A percentile compares a stretch with the other conserved stretches of the same genome.
These are phyloP conservation scores for Zaprionus ornatus DNA, from an alignment of 1,140 invertebrate genomes.

Conservation along the genomic window DNA sequence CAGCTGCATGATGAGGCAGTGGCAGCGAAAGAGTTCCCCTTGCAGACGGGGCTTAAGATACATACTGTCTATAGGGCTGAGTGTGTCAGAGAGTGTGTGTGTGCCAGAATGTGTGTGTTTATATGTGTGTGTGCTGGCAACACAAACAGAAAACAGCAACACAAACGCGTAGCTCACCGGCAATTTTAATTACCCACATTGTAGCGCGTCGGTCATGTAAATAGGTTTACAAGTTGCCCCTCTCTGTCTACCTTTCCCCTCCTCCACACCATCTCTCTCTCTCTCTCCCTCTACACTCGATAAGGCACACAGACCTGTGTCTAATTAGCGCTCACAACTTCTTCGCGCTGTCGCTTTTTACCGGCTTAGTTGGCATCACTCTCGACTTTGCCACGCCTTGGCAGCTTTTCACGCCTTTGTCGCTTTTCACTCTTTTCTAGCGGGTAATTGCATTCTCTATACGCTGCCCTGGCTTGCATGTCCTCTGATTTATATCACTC, in stretches of 20 bases:
- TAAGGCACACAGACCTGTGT: neutral
- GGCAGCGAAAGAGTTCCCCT: neutral
- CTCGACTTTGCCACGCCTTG: neutral
- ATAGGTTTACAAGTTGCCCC: slow-evolving; percentile 30
- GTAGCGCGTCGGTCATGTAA: slow-evolving; percentile 55
- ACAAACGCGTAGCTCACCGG: slow-evolving; percentile 43
- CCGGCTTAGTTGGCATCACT: neutral
- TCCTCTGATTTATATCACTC: slow-evolving; percentile 52
- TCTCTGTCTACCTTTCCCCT: neutral
- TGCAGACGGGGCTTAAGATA: neutral
- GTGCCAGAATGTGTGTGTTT: neutral
- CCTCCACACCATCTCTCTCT: neutral
- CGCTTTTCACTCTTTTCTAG: neutral
- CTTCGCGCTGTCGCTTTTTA: neutral
- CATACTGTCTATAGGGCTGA: neutral
- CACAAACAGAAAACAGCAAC: slow-evolving; percentile 40
- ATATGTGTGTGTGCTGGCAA: slow-evolving; percentile 39
- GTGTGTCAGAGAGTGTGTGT: slow-evolving; percentile 10
- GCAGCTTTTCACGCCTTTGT: neutral
- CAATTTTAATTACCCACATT: slow-evolving; percentile 80
- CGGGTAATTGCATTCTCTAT: slow-evolving; percentile 51
- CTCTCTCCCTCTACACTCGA: neutral
- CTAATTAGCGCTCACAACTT: slow-evolving; percentile 1
- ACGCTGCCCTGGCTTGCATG: slow-evolving; percentile 27
- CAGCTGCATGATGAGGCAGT: slow-evolving; percentile 35